Conservation (phyloP, 1,140 invertebrate genomes). For the Drosophila kanapiae region DNA sequence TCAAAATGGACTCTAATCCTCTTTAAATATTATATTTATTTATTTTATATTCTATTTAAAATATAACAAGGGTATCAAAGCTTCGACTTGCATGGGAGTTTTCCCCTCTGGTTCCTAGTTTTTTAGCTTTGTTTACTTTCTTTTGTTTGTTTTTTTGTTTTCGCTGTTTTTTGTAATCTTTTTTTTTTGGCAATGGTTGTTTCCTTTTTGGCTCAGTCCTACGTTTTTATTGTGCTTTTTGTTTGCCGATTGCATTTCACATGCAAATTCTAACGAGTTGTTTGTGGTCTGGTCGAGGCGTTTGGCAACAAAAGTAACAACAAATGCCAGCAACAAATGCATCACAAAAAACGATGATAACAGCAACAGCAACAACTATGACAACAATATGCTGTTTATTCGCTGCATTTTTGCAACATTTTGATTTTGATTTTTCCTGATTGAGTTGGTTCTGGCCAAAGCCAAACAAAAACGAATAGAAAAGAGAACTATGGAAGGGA, state of each 20-base stretch:
- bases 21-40: too few species aligned
- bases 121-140: conserved; percentile 10
- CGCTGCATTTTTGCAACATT: conserved; percentile 61
- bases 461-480: neutral
- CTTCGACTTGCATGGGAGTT: neutral
- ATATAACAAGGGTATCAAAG: neutral
- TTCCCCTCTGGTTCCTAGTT: too few species aligned
- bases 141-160: conserved; percentile 16
- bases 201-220: conserved; percentile 5
- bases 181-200: conserved; percentile 12
- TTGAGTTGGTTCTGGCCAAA: conserved; percentile 62
- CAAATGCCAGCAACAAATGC: conserved; percentile 10
- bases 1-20: too few species aligned
- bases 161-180: conserved; percentile 6
- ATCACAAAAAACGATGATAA: conserved; percentile 26
- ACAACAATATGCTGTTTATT: conserved; percentile 73
- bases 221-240: conserved; percentile 13
- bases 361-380: conserved; percentile 28
- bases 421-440: conserved; percentile 66
- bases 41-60: neutral
- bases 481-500: neutral
- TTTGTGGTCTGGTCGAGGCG: conserved; percentile 69
- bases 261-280: conserved; percentile 81
- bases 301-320: conserved; percentile 54
- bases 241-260: conserved; percentile 73